Evolutionary conservation across 2,888 invertebrate genomes (phyloP).

Genomic region (Scaptomyza polygonia): DNA sequence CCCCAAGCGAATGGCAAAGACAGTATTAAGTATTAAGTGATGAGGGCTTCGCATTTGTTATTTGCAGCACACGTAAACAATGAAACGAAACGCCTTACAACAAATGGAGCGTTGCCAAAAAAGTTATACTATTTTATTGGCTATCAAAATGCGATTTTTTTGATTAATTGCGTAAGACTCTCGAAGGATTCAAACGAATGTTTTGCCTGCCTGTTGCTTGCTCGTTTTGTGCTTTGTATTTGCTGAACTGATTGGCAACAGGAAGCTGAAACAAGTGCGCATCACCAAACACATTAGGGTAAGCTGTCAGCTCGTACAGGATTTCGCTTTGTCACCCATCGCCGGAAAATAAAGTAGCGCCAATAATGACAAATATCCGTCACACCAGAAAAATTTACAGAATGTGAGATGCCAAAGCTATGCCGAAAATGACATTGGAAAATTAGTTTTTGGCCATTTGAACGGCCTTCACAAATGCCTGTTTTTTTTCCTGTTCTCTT

Average conservation of each 20-base stretch:
- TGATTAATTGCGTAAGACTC: slow-evolving; percentile 46
- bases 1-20: slow-evolving; percentile 9
- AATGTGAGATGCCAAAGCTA: slow-evolving; percentile 40
- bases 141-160: slow-evolving; percentile 49
- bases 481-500: not conserved
- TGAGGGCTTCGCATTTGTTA: slow-evolving; percentile 23
- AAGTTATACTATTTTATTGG: slow-evolving; percentile 8
- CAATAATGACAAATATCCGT: slow-evolving; percentile 53
- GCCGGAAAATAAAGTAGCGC: slow-evolving; percentile 3
- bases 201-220: slow-evolving; percentile 35
- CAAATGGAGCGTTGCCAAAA: slow-evolving; percentile 7
- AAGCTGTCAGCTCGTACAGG: not conserved
- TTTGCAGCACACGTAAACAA: not conserved
- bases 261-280: slow-evolving; percentile 34
- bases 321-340: slow-evolving; percentile 12
- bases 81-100: no score
- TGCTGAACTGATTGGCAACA: slow-evolving; percentile 50
- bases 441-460: slow-evolving; percentile 40
- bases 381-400: slow-evolving; percentile 18
- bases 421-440: slow-evolving; percentile 23
- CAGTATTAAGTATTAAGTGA: slow-evolving; percentile 23
- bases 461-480: slow-evolving; percentile 33
- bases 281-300: slow-evolving; percentile 30
- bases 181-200: not conserved
- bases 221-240: slow-evolving; percentile 15